phyloP scores from a whole-genome alignment of 2,797 vertebrate species.

The Acanthurus lineatus region DNA sequence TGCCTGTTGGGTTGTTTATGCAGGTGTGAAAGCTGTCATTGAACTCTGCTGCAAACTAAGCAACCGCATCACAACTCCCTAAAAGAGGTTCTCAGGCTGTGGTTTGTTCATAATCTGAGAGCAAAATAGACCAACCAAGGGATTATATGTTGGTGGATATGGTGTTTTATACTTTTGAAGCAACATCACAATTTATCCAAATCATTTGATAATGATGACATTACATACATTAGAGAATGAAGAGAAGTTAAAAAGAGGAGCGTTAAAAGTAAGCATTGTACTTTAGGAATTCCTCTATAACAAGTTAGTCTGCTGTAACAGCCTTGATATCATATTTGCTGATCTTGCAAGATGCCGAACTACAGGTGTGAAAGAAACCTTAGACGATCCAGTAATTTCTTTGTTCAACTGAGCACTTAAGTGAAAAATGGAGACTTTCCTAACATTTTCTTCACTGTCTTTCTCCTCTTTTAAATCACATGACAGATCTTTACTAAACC shows the following conservation, averaged over 20 bases:
- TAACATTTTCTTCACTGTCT: background rate
- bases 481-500: background rate
- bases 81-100: too few species aligned
- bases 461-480: background rate
- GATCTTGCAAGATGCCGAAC: background rate
- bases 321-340: background rate
- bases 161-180: background rate
- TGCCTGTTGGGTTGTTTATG: background rate
- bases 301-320: too few species aligned
- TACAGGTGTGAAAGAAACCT: background rate
- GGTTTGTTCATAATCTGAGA: too few species aligned
- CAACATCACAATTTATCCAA: background rate
- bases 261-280: background rate
- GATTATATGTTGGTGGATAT: background rate
- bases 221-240: background rate
- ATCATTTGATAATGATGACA: background rate
- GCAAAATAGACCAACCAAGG: background rate
- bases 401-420: background rate
- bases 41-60: too few species aligned
- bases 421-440: background rate
- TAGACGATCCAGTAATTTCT: background rate
- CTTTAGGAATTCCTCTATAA: background rate
- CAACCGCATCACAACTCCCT: too few species aligned
- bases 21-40: background rate
- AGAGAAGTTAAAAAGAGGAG: background rate